Percentiles rank a stretch among this genome's conserved stretches.
These are phyloP conservation scores for Scaptomyza montana DNA, from an alignment of 1,140 invertebrate genomes.

Conservation along the genomic window DNA sequence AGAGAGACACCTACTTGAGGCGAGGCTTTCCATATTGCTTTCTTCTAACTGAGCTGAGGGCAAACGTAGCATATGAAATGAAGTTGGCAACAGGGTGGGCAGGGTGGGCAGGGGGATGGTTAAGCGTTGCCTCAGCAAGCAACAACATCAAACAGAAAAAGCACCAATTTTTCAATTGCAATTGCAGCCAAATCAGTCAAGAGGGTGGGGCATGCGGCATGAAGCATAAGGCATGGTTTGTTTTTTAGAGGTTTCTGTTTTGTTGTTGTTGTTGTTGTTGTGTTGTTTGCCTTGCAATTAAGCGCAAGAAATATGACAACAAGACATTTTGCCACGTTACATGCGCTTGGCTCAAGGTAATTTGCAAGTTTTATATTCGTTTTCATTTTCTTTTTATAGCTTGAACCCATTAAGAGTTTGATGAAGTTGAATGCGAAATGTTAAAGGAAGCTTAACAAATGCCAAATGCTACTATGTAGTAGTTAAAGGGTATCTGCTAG, in stretches of 20 bases:
- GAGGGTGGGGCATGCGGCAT: not conserved
- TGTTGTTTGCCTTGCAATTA: slow-evolving; percentile 55
- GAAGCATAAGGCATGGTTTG: not conserved
- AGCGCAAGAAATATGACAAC: slow-evolving; percentile 36
- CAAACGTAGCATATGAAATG: slow-evolving; percentile 71
- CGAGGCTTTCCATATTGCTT: slow-evolving; percentile 12
- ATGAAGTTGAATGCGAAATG: too few species aligned
- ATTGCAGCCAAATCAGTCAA: slow-evolving; percentile 12
- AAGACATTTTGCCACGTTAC: slow-evolving; percentile 1
- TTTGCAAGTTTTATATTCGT: slow-evolving; percentile 45
- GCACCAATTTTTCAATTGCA: slow-evolving; percentile 15
- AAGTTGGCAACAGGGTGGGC: slow-evolving; percentile 34
- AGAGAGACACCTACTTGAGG: slow-evolving; percentile 32
- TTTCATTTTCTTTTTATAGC: slow-evolving; percentile 35
- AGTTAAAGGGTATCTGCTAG: not conserved
- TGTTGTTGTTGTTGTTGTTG: too few species aligned
- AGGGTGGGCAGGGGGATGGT: not conserved
- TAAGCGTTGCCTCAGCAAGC: slow-evolving; percentile 6
- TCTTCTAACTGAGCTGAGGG: slow-evolving; percentile 68
- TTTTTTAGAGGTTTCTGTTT: not conserved
- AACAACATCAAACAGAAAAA: slow-evolving; percentile 20
- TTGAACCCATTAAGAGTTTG: not conserved
- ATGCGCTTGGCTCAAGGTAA: slow-evolving; percentile 38
- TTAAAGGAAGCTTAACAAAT: too few species aligned
- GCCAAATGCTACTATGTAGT: not conserved